Percentiles rank a stretch among this genome's conserved stretches.
phyloP scores from a whole-genome alignment of 2,888 invertebrate genomes.

The Nasonia oneida region DNA sequence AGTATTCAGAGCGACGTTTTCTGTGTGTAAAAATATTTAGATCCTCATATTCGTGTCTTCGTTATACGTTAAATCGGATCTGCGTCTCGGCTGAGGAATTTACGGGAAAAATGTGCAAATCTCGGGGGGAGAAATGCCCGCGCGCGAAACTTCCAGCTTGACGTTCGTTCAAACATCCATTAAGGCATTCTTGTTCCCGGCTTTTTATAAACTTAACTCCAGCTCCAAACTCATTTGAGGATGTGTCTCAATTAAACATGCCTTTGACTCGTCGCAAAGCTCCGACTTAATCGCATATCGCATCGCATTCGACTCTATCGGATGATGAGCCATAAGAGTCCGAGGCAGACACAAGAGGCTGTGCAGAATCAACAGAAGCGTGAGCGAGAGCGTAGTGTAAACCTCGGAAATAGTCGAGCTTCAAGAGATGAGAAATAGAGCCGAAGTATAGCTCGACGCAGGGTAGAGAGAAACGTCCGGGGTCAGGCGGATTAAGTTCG shows the following conservation, averaged over 20 bases:
- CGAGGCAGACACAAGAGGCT: not conserved
- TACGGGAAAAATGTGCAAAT: slow-evolving; percentile 50
- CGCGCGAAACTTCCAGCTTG: not conserved
- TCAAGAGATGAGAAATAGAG: not conserved
- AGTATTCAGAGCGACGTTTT: not conserved
- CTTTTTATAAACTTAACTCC: not conserved
- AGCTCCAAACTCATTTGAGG: not conserved
- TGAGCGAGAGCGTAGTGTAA: not conserved
- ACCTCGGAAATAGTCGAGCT: not conserved
- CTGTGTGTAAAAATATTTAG: slow-evolving; percentile 45
- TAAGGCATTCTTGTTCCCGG: not conserved
- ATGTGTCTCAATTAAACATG: not conserved
- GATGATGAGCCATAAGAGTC: not conserved
- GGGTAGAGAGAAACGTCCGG: slow-evolving; percentile 41
- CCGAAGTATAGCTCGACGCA: not conserved
- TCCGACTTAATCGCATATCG: not conserved
- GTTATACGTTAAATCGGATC: slow-evolving; percentile 43
- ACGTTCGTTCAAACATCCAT: not conserved
- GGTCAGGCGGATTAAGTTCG: slow-evolving; percentile 68
- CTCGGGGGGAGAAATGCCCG: not conserved
- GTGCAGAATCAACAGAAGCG: not conserved
- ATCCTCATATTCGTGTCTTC: slow-evolving; percentile 35
- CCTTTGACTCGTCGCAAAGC: too few species aligned
- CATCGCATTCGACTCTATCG: not conserved
- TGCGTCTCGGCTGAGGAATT: slow-evolving; percentile 22